phyloP scores from a whole-genome alignment of 2,113 vertebrate genomes.

The Epinephelus lanceolatus region DNA sequence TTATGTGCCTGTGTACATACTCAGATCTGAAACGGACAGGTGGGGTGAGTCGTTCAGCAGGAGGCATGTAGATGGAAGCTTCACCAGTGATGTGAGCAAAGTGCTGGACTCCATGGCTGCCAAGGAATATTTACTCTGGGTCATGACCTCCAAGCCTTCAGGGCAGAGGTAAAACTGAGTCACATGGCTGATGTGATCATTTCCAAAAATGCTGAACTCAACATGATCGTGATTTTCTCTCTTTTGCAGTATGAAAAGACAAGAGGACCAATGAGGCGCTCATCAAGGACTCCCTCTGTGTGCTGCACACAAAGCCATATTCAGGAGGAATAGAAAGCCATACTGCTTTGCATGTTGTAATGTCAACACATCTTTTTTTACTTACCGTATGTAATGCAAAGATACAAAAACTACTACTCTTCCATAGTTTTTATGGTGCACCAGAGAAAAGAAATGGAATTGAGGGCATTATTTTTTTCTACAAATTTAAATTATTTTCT shows the following conservation, averaged over 20 bases:
- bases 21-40: conserved; percentile 86
- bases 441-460: conserved; percentile 35
- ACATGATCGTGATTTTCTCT: conserved; percentile 33
- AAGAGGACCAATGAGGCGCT: conserved; percentile 81
- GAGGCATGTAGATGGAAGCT: conserved; percentile 96
- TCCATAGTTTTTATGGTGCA: conserved; percentile 64
- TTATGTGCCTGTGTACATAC: conserved; percentile 72
- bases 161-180: conserved; percentile 70
- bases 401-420: conserved; percentile 61
- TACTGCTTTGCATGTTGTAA: conserved; percentile 76
- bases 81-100: conserved; percentile 96
- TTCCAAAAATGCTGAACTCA: not conserved
- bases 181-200: not conserved
- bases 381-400: conserved; percentile 56
- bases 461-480: conserved; percentile 73
- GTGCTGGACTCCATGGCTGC: conserved; percentile 94
- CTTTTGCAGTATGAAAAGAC: conserved; percentile 83
- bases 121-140: conserved; percentile 95
- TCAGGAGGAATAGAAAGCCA: conserved; percentile 87
- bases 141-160: conserved; percentile 92
- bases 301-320: conserved; percentile 66
- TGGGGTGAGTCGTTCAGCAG: conserved; percentile 81
- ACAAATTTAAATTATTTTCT: conserved; percentile 79
- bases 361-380: conserved; percentile 50
- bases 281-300: conserved; percentile 74